Base-by-base conservation (phyloP, 2,113 vertebrate species). In the Heterotilapia buettikoferi region DNA sequence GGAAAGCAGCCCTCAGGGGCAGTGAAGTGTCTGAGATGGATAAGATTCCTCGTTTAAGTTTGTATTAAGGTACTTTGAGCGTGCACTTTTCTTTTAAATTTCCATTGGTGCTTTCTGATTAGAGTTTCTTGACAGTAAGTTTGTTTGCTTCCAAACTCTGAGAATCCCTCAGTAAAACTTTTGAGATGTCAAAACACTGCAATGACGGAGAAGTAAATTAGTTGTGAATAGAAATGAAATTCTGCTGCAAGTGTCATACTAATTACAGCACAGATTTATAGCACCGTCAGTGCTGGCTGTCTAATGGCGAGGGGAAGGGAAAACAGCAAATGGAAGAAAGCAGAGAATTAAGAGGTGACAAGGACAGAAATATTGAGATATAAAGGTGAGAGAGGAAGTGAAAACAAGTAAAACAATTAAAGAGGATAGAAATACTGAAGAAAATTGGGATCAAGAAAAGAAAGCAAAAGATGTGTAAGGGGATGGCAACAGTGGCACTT, bases 221-320 rank as follows among this genome's bases (percentile, higher is more conserved):
- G 57, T 63, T 88, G 40, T 16, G 19, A 93, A 76, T 47, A 47
- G 61, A 84, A 84, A 82, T 61, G 29, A 80, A 86, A 88, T 84
- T 86, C 83, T 82, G 78, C 85, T 88, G 80, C 59, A 54, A 82
- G 66, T 89, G 83, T 78, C 66, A 78, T 54, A 43, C 54, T 93
- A 90, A 94, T 94, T 92, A 85, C 40, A 73, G 29, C 14, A 16
- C 73, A 89, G 76, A 85, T 85, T 68, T 80, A 76, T 76, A 91
- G 84, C 84, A 83, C 24, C 13, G 5, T 45, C 26, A 26, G 16
- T 80, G 50, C 53, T 82, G 40, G 57, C 61, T 71, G 82, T 88
- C 79, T 88, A 31, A 85, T 56, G 59, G 63, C 31, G 11, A 79
- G 19, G 40, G 18, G 21, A 52, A 81, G 40, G 11, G n/a, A 54